A percentile compares a stretch with the other conserved stretches of the same genome.
Conservation (phyloP, 2,888 invertebrate genomes). For the Dromius quadrimaculatus region DNA sequence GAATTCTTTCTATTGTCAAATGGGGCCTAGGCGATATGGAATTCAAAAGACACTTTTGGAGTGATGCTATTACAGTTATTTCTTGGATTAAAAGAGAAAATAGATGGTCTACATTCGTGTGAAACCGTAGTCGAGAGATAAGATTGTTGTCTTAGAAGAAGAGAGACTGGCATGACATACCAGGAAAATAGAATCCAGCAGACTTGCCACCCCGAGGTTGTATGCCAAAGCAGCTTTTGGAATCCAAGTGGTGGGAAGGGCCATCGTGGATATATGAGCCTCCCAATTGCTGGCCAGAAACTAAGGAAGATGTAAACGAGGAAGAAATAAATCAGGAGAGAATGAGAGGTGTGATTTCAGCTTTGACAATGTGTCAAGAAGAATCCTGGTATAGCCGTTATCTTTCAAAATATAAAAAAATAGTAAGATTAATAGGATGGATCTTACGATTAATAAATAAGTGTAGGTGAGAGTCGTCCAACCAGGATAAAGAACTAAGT, state of each 20-base stretch:
- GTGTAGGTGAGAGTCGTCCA: background rate
- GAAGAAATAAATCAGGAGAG: constrained; percentile 46
- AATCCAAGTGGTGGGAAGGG: constrained; percentile 60
- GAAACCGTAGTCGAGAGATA: constrained; percentile 58
- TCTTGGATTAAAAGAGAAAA: constrained; percentile 56
- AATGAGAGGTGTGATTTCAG: constrained; percentile 19
- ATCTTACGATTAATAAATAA: constrained; percentile 34
- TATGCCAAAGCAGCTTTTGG: constrained; percentile 54
- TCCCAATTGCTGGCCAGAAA: constrained; percentile 56
- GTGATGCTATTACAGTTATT: constrained; percentile 57
- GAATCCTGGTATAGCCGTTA: constrained; percentile 14
- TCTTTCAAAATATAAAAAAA: constrained; percentile 55
- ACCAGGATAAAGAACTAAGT: background rate
- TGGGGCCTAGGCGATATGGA: constrained; percentile 3
- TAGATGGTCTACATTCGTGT: constrained; percentile 57
- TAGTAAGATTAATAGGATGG: constrained; percentile 55
- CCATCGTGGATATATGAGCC: constrained; percentile 57
- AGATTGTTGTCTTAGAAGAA: constrained; percentile 50
- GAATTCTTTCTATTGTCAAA: constrained; percentile 54
- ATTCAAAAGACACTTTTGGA: constrained; percentile 56
- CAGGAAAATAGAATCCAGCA: constrained; percentile 57
- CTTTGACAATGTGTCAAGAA: constrained; percentile 1
- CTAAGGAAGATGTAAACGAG: constrained; percentile 16
- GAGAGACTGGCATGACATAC: constrained; percentile 58
- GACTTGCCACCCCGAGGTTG: constrained; percentile 59